These are phyloP conservation scores for Flexamia atlantica DNA, from an alignment of 2,888 invertebrate genomes.

Conservation along the genomic window DNA sequence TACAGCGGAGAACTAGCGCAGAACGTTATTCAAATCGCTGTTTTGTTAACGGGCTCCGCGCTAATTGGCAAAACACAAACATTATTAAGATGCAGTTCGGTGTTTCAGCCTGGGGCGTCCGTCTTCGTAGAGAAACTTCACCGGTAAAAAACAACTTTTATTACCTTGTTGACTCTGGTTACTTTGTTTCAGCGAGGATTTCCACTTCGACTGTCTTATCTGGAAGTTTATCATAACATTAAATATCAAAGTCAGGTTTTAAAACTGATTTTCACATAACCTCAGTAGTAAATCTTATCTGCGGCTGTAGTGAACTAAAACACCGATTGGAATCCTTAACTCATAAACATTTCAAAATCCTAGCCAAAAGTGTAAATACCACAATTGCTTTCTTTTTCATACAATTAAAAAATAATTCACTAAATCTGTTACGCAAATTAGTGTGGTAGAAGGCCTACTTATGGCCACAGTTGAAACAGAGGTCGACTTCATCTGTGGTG, in stretches of 20 bases:
- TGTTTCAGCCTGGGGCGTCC: background rate
- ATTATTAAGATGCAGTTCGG: constrained; percentile 41
- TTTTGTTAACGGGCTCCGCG: constrained; percentile 1
- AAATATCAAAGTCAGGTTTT: background rate
- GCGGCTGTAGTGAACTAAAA: no score
- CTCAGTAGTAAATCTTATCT: no score
- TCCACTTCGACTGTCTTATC: background rate
- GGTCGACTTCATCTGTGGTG: no score
- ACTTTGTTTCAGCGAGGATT: constrained; percentile 4
- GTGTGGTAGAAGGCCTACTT: no score
- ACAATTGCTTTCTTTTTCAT: no score
- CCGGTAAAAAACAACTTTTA: constrained; percentile 22
- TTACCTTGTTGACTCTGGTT: constrained; percentile 26
- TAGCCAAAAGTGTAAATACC: no score
- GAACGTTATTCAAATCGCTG: constrained; percentile 22
- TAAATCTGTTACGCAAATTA: no score
- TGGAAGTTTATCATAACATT: background rate
- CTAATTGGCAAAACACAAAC: constrained; percentile 48
- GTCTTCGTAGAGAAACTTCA: constrained; percentile 18
- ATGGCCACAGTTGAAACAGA: no score
- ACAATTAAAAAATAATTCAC: no score
- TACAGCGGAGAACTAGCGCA: background rate
- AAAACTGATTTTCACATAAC: no score
- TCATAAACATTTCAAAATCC: no score
- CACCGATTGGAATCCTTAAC: no score